Base-by-base conservation (phyloP, 2,888 invertebrate genomes). In the Drosophila emarginata region DNA sequence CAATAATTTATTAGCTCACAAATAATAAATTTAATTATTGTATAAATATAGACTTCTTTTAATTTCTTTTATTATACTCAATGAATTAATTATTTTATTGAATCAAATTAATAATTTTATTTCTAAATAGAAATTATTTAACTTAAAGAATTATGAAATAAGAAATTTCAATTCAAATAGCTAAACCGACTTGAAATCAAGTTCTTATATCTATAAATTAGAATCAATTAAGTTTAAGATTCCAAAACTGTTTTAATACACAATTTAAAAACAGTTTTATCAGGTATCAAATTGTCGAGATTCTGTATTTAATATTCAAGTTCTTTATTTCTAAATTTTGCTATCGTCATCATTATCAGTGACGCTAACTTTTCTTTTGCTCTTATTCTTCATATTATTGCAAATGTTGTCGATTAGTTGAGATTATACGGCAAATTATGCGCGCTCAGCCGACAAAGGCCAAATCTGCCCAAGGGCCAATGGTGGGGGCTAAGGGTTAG, bases 371-470 rank as follows among this genome's bases (percentile, higher is more conserved):
- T 88, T 74, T 65, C 78, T 69, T 74, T 74, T 79, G 78, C 80
- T 84, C 84, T 79, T 87, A 86, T 88, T 86, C 80, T 78, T 87
- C 85, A 87, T 81, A 81, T 79, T 78, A 85, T 84, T 75, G 80
- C 88, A 84, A 88, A 85, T 87, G 85, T 80, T 71, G 79, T 85
- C 88, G 85, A 85, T 85, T 85, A 85, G 85, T 77, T 79, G 78
- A 78, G 87, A 85, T 85, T 85, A 85, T 81, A 79, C 60, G 78
- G 85, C 85, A 80, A 87, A 87, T 88, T 87, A 88, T 84, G 88
- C 81, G 72, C 59, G 52, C 37, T 39, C 39, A 28, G 15, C 53
- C 51, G 26, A n/a, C 39, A 21, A 62, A 62, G 69, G 57, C 15
- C 58, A 61, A 61, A 53, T 54, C 23, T 40, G 61, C 72, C 62